phyloP scores from a whole-genome alignment of 2,797 vertebrate species.

The Parotocinclus haroldoi region DNA sequence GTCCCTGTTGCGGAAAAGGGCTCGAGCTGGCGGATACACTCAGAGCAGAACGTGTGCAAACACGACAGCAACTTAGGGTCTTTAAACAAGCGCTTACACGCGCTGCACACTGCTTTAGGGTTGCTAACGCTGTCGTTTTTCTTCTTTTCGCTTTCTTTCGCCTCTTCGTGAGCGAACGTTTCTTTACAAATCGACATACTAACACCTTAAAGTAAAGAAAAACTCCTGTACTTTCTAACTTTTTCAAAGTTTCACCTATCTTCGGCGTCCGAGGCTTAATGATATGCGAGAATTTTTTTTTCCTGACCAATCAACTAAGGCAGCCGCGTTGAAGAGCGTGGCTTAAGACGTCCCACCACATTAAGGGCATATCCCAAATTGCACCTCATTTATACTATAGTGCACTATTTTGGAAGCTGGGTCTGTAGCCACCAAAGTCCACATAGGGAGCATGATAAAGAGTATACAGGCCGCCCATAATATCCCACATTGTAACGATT shows the following conservation, averaged over 20 bases:
- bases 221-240: background rate
- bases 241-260: slow-evolving; percentile 3
- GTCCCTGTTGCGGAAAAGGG: slow-evolving; percentile 58
- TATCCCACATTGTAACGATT: no score
- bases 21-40: slow-evolving; percentile 76
- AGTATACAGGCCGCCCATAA: no score
- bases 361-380: background rate
- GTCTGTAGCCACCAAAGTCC: background rate
- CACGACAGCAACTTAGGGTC: slow-evolving; percentile 83
- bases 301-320: slow-evolving; percentile 33
- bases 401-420: background rate
- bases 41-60: slow-evolving; percentile 83
- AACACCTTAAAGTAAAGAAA: background rate
- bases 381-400: background rate
- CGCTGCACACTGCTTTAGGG: slow-evolving; percentile 67
- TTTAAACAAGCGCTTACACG: slow-evolving; percentile 71
- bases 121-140: slow-evolving; percentile 3
- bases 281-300: slow-evolving; percentile 13
- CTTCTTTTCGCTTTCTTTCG: slow-evolving; percentile 3
- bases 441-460: no score
- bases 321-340: slow-evolving; percentile 15
- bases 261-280: background rate
- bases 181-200: slow-evolving; percentile 23
- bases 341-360: background rate
- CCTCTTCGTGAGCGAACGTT: slow-evolving; percentile 6